Percentiles rank a stretch among this genome's conserved stretches.
Conservation (phyloP, 2,888 invertebrate species). For the Ormyrus rosae region DNA sequence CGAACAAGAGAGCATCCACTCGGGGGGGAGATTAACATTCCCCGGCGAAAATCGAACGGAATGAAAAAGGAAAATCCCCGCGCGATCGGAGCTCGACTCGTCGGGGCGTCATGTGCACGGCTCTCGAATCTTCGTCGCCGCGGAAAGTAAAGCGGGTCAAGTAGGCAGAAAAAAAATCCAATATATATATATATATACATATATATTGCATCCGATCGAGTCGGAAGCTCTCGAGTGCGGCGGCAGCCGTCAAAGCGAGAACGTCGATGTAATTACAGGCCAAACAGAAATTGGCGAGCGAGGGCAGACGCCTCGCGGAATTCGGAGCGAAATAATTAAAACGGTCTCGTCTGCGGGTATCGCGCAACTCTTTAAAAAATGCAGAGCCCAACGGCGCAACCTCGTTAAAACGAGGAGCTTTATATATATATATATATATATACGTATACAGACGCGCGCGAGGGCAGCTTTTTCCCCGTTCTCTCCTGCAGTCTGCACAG, state of each 20-base stretch:
- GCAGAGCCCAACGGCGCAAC: background rate
- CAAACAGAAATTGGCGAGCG: background rate
- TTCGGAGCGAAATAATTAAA: constrained; percentile 44
- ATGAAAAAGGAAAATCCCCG: background rate
- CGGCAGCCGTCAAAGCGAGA: constrained; percentile 7
- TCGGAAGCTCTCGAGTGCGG: background rate
- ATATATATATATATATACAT: background rate
- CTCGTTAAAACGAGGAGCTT: constrained; percentile 28
- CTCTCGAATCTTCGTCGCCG: background rate
- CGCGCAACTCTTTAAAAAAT: constrained; percentile 11
- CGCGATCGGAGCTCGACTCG: background rate
- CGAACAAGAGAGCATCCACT: background rate
- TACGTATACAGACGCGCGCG: background rate
- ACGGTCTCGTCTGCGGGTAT: background rate
- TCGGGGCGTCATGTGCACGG: too few species aligned
- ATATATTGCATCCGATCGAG: background rate
- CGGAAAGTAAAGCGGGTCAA: constrained; percentile 39
- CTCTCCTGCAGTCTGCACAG: background rate
- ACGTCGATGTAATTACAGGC: constrained; percentile 14
- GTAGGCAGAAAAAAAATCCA: constrained; percentile 9
- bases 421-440: background rate
- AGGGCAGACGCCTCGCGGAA: background rate
- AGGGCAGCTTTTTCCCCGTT: too few species aligned
- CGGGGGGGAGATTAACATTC: background rate
- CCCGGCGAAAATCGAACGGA: too few species aligned